phyloP scores from a whole-genome alignment of 2,888 invertebrate species.

The Cheilosia variabilis region DNA sequence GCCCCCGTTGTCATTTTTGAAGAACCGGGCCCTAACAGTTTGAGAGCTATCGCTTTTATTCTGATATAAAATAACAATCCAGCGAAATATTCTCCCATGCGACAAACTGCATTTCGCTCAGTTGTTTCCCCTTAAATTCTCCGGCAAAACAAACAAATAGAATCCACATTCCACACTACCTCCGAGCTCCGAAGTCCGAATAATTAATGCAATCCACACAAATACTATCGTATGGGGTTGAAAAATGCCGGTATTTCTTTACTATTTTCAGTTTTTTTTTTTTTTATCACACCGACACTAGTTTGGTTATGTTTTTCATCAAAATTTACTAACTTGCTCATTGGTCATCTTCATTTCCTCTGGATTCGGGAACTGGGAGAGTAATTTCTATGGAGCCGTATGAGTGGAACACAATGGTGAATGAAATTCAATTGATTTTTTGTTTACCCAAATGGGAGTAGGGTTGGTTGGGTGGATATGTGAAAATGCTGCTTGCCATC shows the following conservation, averaged over 20 bases:
- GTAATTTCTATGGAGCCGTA: conserved; percentile 11
- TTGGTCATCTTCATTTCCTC: background rate
- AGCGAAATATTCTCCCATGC: conserved; percentile 33
- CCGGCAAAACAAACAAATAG: background rate
- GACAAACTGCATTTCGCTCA: conserved; percentile 40
- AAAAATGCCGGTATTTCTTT: conserved; percentile 69
- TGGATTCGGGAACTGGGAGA: background rate
- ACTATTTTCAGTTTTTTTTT: conserved; percentile 36
- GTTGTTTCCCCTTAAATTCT: conserved; percentile 18
- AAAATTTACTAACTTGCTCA: background rate
- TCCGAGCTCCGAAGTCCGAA: background rate
- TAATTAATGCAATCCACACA: conserved; percentile 57
- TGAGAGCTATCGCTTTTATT: conserved; percentile 14
- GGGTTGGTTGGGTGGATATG: background rate
- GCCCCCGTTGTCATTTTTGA: too few species aligned
- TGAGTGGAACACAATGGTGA: conserved; percentile 38
- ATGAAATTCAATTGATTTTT: conserved; percentile 71
- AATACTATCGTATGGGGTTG: background rate
- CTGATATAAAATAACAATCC: conserved; percentile 1
- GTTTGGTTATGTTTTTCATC: conserved; percentile 35
- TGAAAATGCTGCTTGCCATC: background rate
- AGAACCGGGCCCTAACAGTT: conserved; percentile 13
- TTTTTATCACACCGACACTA: background rate
- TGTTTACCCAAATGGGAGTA: background rate
- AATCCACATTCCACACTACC: background rate